Evolutionary conservation across 2,113 vertebrate species (phyloP).

Genomic region (Dasyurus viverrinus): DNA sequence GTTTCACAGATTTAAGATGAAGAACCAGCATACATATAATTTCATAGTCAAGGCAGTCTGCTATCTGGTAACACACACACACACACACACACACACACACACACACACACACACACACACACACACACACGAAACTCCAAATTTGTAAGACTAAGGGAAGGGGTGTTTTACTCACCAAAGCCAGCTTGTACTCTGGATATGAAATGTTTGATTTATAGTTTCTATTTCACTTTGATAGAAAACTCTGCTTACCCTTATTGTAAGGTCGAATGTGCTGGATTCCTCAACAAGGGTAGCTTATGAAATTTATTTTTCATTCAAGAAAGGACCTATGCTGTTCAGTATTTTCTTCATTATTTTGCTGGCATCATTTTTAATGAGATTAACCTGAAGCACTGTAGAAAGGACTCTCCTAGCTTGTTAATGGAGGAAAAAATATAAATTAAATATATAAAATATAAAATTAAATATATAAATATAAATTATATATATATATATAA

Average conservation of each 20-base stretch:
- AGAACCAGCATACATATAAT: constrained; percentile 58
- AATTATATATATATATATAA: too few species aligned
- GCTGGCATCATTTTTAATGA: constrained; percentile 74
- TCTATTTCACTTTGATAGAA: constrained; percentile 73
- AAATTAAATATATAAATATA: not conserved
- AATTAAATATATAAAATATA: not conserved
- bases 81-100: not conserved
- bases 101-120: not conserved
- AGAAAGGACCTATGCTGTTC: constrained; percentile 65
- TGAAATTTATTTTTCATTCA: constrained; percentile 75
- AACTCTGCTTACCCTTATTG: constrained; percentile 74
- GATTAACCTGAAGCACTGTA: constrained; percentile 65
- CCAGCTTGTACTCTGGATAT: constrained; percentile 60
- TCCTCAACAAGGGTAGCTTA: constrained; percentile 64
- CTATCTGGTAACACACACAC: constrained; percentile 9
- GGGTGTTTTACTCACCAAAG: constrained; percentile 64
- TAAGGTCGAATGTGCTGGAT: constrained; percentile 70
- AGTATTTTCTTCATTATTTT: constrained; percentile 72
- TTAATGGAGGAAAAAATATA: not conserved
- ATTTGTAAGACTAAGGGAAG: constrained; percentile 33
- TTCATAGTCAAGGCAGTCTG: constrained; percentile 36
- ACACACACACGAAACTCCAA: not conserved
- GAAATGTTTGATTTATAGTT: constrained; percentile 78
- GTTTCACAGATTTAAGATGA: constrained; percentile 70
- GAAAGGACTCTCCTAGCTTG: constrained; percentile 51